Evolutionary conservation across 2,888 invertebrate species (phyloP), one percentile per base, ranked within the genome.

Genomic region (Abrostola tripartita): DNA sequence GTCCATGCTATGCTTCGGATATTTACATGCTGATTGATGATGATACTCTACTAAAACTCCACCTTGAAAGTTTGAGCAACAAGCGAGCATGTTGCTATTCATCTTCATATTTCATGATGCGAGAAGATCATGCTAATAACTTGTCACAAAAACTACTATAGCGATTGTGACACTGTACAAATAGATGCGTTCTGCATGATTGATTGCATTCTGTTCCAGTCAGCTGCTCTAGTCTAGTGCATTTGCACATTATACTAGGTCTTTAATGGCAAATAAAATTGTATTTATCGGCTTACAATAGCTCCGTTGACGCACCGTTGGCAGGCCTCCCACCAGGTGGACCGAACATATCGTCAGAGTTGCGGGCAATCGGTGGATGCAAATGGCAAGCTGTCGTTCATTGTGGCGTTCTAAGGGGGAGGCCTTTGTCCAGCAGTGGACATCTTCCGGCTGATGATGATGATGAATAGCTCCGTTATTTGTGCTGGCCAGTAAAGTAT

Each of bases 121-220:
- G 61, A 42, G 50, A 55, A 57, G 11, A 47, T 44, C 12, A 44
- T 41, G 11, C 37, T 35, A 66, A 54, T 53, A 42, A 52, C 56
- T 53, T 10, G 14, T 8, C 11, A 38, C 36, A 54, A 50, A 52
- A 50, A 53, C 11, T 52, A n/a, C 24, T 42, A 11, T 53, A 60
- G 8, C 37, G 24, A 41, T 55, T 61, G 38, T 52, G 47, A 50
- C 44, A 71, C 42, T 36, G 51, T 58, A 66, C 53, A 62, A 60
- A 71, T 41, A 63, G 40, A 52, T 42, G 37, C 10, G 24, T 8
- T 37, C 42, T 12, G 7, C 10, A 52, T 68, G 68, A 72, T 72
- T 68, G 61, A 68, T 64, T 64, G 54, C 24, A 59, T 44, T 68
- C 24, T 52, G 14, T 51, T 37, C 40, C 55, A 50, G 56, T 42